Base-by-base conservation (phyloP, 2,797 vertebrate genomes). In the Champsocephalus gunnari region DNA sequence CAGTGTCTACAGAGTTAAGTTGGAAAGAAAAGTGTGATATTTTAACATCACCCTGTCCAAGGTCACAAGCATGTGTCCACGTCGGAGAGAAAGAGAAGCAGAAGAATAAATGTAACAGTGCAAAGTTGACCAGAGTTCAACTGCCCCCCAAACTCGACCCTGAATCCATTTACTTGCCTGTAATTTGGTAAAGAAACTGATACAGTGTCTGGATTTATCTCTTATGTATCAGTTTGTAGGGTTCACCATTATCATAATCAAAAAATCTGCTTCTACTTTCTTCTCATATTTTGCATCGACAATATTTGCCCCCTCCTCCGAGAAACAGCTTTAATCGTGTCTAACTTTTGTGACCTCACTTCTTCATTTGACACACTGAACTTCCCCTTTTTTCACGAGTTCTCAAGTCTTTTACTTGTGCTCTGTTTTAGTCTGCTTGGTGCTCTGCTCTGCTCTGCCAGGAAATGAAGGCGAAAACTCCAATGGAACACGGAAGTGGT, bases 401-500 rank as follows among this genome's bases (percentile, higher is more conserved):
- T 65, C 76, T 75, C 58, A 81, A 87, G 67, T 74, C 17, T 11
- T 71, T 57, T 63, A 49, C 59, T 66, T 61, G 32, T 10, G 43
- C 12, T 41, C 11, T 0, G 32, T 61, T 43, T 81, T 57, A 32
- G 51, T 45, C 55, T 56, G 64, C 71, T 67, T 10, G 9, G 58
- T 54, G 51, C 21, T 54, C 21, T 16, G 56, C 56, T 11, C 48
- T 3, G 75, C 44, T 71, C 77, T 85, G 78, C 69, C 89, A 93
- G 91, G 90, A 93, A 92, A 81, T 86, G 54, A 79, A 87, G 80
- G 44, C 56, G 63, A 19, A 19, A 19, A 73, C 79, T 91, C 84
- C 85, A 93, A 76, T 88, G 89, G 87, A 94, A 94, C 86, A 84
- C 87, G 92, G 94, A 95, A 96, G 93, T 92, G 91, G 91, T 91